These are phyloP conservation scores for Carabus problematicus DNA, from an alignment of 2,888 invertebrate species.

Conservation along the genomic window DNA sequence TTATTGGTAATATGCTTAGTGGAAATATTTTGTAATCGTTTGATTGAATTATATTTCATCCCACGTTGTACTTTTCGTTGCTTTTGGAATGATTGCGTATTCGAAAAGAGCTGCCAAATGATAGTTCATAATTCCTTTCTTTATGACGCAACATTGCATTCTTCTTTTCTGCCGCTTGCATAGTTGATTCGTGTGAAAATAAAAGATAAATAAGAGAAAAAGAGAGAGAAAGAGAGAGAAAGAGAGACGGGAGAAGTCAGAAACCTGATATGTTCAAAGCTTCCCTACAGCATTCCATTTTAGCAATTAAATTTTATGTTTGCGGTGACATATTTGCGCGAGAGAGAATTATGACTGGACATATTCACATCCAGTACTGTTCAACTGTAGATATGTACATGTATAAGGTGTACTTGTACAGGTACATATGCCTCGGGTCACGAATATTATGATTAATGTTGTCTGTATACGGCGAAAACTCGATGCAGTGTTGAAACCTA, in stretches of 20 bases:
- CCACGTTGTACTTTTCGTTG: too few species aligned
- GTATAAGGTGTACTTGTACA: not conserved
- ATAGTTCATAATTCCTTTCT: too few species aligned
- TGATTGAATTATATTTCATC: too few species aligned
- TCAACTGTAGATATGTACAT: constrained; percentile 11
- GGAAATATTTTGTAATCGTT: too few species aligned
- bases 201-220: not conserved
- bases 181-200: too few species aligned
- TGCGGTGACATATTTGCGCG: constrained; percentile 8
- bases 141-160: too few species aligned
- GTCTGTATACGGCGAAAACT: constrained; percentile 24
- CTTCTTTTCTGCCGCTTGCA: too few species aligned
- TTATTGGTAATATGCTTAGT: too few species aligned
- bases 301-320: constrained; percentile 15
- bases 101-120: too few species aligned
- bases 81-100: too few species aligned
- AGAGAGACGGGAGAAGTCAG: not conserved
- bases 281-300: not conserved
- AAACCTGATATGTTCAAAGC: not conserved
- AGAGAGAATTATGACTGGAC: not conserved
- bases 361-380: too few species aligned
- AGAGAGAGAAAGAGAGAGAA: not conserved
- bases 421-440: not conserved
- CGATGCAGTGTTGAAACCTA: constrained; percentile 16
- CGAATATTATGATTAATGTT: constrained; percentile 31